A percentile compares a stretch with the other conserved stretches of the same genome.
phyloP scores from a whole-genome alignment of 2,888 invertebrate genomes.

The Cerastis leucographa region DNA sequence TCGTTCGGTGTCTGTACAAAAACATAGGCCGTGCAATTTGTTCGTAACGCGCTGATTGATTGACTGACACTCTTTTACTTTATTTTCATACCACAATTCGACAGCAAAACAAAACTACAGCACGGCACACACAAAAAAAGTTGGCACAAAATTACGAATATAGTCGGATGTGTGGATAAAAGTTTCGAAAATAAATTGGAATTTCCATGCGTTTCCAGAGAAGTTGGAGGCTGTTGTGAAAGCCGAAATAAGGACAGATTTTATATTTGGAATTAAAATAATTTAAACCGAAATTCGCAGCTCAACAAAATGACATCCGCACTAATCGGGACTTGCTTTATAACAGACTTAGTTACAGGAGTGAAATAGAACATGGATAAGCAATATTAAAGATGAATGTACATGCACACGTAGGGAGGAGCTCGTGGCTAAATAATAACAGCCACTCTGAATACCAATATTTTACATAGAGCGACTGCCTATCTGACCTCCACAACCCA shows the following conservation, averaged over 20 bases:
- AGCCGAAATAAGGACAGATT: slow-evolving; percentile 8
- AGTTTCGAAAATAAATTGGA: slow-evolving; percentile 40
- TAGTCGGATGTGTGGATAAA: slow-evolving; percentile 40
- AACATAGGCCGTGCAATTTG: slow-evolving; percentile 53
- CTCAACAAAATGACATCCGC: neutral
- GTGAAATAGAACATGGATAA: neutral
- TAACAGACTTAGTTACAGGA: neutral
- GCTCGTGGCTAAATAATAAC: no score
- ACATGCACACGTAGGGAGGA: neutral
- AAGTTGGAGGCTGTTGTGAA: slow-evolving; percentile 28
- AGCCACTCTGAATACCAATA: no score
- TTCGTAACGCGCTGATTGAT: slow-evolving; percentile 58
- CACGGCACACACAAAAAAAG: slow-evolving; percentile 34
- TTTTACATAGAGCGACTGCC: no score
- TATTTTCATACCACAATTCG: slow-evolving; percentile 50
- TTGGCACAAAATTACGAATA: slow-evolving; percentile 50
- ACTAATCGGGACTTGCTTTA: neutral
- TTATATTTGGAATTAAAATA: neutral
- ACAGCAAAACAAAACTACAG: slow-evolving; percentile 48
- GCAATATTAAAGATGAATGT: neutral
- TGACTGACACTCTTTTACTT: slow-evolving; percentile 52
- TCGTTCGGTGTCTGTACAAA: slow-evolving; percentile 30
- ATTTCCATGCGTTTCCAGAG: slow-evolving; percentile 33
- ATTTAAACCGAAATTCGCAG: neutral
- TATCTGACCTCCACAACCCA: no score